Evolutionary conservation across 53 echinoderm and acorn worm species (phyloP).

Genomic region (Crossaster papposus): DNA sequence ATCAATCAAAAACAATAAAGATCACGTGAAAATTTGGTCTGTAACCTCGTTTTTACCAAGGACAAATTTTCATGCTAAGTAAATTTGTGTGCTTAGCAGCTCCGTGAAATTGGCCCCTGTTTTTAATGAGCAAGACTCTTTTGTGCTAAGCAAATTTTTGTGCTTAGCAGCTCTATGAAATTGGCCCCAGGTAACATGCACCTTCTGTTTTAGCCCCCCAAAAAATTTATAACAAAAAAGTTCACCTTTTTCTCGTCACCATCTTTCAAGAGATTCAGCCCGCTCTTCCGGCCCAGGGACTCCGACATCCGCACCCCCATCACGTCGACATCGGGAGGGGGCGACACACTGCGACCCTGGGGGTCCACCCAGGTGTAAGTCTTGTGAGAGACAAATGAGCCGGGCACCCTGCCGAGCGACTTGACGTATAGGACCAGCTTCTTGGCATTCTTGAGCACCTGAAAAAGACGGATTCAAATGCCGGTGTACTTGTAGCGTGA

Average conservation of each 20-base stretch:
- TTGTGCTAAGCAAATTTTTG: too few relatives aligned
- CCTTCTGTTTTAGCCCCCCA: not conserved
- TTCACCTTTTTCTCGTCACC: constrained; percentile 91
- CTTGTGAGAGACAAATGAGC: constrained; percentile 85
- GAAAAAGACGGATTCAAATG: constrained; percentile 1
- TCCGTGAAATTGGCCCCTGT: too few relatives aligned
- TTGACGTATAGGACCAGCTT: constrained; percentile 85
- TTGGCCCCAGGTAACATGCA: not conserved
- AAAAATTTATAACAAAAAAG: not conserved
- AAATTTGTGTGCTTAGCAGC: too few relatives aligned
- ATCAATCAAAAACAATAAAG: too few relatives aligned
- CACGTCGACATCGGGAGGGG: constrained; percentile 87
- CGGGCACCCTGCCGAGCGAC: constrained; percentile 94
- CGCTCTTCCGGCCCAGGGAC: constrained; percentile 72
- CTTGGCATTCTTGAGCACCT: constrained; percentile 86
- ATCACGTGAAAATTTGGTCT: too few relatives aligned
- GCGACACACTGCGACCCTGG: constrained; percentile 92
- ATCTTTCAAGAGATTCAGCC: constrained; percentile 82
- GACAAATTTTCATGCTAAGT: too few relatives aligned
- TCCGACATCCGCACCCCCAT: constrained; percentile 65
- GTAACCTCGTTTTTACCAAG: too few relatives aligned
- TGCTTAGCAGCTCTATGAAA: too few relatives aligned
- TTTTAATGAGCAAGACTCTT: too few relatives aligned
- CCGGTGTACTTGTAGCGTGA: too few relatives aligned
- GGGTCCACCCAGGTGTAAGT: constrained; percentile 98